Evolutionary conservation across 92 coral and sea anemone species (phyloP).

Genomic region (Zoanthus solanderi): DNA sequence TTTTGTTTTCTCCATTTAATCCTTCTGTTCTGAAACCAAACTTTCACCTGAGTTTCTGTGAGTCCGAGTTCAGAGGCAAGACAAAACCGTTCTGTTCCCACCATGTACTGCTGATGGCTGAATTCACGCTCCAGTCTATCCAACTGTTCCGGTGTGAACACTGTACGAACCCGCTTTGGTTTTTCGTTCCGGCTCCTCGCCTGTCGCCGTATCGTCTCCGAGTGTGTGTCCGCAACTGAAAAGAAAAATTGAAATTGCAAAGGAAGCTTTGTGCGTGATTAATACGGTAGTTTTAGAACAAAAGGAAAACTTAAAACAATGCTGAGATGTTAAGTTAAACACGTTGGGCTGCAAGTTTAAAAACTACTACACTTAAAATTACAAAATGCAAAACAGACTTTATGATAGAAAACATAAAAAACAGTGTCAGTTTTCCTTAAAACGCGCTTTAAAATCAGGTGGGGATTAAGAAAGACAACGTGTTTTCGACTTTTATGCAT

Average conservation of each 20-base stretch:
- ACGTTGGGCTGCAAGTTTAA: not conserved
- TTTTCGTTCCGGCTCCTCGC: constrained; percentile 26
- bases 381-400: too few species aligned
- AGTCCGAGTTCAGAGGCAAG: constrained; percentile 82
- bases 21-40: constrained; percentile 91
- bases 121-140: constrained; percentile 83
- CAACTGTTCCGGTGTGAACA: constrained; percentile 83
- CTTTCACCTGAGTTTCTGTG: constrained; percentile 88
- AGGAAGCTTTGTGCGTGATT: not conserved
- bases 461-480: too few species aligned
- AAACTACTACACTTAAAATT: too few species aligned
- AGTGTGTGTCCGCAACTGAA: constrained; percentile 25
- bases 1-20: constrained; percentile 86
- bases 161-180: constrained; percentile 79
- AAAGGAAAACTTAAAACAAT: not conserved
- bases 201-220: constrained; percentile 7
- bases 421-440: too few species aligned
- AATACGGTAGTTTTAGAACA: not conserved
- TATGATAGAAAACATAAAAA: too few species aligned
- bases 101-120: constrained; percentile 82
- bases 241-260: not conserved
- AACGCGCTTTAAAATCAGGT: too few species aligned
- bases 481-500: too few species aligned
- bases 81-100: constrained; percentile 78
- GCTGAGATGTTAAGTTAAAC: not conserved